Evolutionary conservation across 2,113 vertebrate species (phyloP).

Genomic region (Colistium nudipinnis): DNA sequence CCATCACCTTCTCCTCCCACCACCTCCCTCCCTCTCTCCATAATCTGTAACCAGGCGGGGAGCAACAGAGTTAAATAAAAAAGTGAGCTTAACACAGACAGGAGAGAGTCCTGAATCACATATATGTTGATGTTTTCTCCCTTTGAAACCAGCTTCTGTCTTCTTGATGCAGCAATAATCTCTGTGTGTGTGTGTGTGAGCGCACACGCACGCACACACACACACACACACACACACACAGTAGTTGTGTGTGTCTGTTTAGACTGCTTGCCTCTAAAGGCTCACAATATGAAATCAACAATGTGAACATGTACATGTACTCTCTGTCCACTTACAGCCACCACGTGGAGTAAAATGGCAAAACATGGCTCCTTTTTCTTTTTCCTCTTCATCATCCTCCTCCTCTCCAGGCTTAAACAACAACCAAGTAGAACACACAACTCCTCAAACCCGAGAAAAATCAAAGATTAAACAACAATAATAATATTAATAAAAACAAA

Average conservation of each 20-base stretch:
- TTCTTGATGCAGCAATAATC: conserved; percentile 33
- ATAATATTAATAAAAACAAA: conserved; percentile 82
- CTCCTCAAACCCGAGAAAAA: conserved; percentile 81
- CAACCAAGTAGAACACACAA: conserved; percentile 76
- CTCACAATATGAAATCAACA: conserved; percentile 37
- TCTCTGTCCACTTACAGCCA: conserved; percentile 66
- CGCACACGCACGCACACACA: neutral
- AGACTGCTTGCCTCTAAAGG: conserved; percentile 28
- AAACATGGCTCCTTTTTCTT: conserved; percentile 55
- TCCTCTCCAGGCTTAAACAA: conserved; percentile 73
- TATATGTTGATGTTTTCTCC: conserved; percentile 67
- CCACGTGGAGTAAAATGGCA: conserved; percentile 32
- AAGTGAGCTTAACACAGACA: conserved; percentile 41
- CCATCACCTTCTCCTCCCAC: conserved; percentile 65
- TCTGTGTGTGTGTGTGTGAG: conserved; percentile 9
- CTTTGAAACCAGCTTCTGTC: conserved; percentile 44
- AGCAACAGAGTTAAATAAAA: conserved; percentile 43
- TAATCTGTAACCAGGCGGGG: conserved; percentile 24
- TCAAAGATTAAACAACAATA: conserved; percentile 82
- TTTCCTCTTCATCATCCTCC: conserved; percentile 66
- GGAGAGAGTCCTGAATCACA: conserved; percentile 65
- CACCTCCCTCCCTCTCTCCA: conserved; percentile 48
- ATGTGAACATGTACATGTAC: conserved; percentile 35
- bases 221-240: neutral
- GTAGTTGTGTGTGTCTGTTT: conserved; percentile 30